These are phyloP conservation scores for Pocillopora verrucosa DNA, from an alignment of 64 coral and sea anemone genomes.

Conservation along the genomic window DNA sequence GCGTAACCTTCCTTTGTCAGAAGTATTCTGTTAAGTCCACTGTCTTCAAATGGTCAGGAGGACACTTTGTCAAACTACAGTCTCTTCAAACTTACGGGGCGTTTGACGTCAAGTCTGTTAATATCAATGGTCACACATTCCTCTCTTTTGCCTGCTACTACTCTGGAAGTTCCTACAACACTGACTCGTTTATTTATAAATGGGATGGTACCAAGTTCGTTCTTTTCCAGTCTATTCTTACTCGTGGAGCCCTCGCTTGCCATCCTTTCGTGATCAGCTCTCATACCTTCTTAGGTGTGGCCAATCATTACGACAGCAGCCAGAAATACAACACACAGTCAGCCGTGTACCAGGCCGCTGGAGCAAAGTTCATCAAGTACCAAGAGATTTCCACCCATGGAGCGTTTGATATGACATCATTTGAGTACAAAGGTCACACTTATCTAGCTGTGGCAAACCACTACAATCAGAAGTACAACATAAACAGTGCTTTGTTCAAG, in stretches of 20 bases:
- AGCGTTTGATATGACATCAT: not conserved
- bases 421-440: not conserved
- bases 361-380: not conserved
- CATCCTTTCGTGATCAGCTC: slow-evolving; percentile 1
- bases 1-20: no score
- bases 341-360: not conserved
- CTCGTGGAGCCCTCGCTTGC: not conserved
- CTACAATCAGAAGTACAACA: not conserved
- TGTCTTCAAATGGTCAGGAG: no score
- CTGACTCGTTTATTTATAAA: slow-evolving; percentile 16
- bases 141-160: slow-evolving; percentile 19
- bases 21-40: no score
- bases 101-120: slow-evolving; percentile 33
- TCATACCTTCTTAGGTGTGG: slow-evolving; percentile 9
- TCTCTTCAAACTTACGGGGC: slow-evolving; percentile 24
- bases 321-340: slow-evolving; percentile 2
- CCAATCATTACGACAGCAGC: slow-evolving; percentile 4
- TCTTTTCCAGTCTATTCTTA: slow-evolving; percentile 13
- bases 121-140: slow-evolving; percentile 46
- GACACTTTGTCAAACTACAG: slow-evolving; percentile 1
- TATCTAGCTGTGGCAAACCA: slow-evolving; percentile 1
- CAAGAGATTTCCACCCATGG: not conserved
- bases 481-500: slow-evolving; percentile 54
- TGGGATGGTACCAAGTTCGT: slow-evolving; percentile 20
- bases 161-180: not conserved